Percentiles rank a stretch among this genome's conserved stretches.
Evolutionary conservation across 2,888 invertebrate species (phyloP).

Genomic region (Ctenicera cuprea): DNA sequence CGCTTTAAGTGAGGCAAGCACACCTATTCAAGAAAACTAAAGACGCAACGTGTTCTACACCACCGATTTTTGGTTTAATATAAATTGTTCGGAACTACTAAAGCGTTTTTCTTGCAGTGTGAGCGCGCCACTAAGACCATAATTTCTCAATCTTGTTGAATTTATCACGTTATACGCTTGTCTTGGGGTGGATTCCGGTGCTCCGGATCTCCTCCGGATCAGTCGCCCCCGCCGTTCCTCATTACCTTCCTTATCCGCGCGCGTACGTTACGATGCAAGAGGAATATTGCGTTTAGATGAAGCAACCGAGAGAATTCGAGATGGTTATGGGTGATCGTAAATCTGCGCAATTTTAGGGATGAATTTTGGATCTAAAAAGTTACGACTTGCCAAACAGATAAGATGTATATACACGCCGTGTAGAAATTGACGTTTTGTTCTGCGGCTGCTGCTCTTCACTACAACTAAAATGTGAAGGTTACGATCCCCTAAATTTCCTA

Average conservation of each 20-base stretch:
- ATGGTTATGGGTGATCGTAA: conserved; percentile 48
- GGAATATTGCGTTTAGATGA: conserved; percentile 50
- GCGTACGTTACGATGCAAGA: conserved; percentile 48
- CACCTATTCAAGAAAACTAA: not conserved
- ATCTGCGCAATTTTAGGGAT: conserved; percentile 48
- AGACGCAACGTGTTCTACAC: conserved; percentile 34
- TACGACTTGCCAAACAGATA: conserved; percentile 46
- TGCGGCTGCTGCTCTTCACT: not conserved
- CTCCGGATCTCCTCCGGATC: conserved; percentile 42
- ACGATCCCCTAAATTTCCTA: conserved; percentile 14
- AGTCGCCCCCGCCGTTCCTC: conserved; percentile 40
- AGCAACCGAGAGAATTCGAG: conserved; percentile 49
- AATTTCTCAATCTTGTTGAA: conserved; percentile 60
- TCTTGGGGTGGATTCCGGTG: conserved; percentile 45
- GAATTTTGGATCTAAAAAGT: conserved; percentile 50
- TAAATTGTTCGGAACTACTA: conserved; percentile 52
- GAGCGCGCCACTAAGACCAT: conserved; percentile 55
- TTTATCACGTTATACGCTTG: conserved; percentile 58
- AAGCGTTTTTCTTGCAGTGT: conserved; percentile 51
- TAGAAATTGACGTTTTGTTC: conserved; percentile 26
- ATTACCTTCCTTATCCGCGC: conserved; percentile 42
- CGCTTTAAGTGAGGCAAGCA: conserved; percentile 5
- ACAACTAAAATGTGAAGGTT: conserved; percentile 14
- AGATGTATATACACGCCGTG: conserved; percentile 11
- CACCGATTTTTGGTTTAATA: conserved; percentile 50